These are phyloP conservation scores for Axis porcinus DNA, from an alignment of 2,113 vertebrate species.

Conservation along the genomic window DNA sequence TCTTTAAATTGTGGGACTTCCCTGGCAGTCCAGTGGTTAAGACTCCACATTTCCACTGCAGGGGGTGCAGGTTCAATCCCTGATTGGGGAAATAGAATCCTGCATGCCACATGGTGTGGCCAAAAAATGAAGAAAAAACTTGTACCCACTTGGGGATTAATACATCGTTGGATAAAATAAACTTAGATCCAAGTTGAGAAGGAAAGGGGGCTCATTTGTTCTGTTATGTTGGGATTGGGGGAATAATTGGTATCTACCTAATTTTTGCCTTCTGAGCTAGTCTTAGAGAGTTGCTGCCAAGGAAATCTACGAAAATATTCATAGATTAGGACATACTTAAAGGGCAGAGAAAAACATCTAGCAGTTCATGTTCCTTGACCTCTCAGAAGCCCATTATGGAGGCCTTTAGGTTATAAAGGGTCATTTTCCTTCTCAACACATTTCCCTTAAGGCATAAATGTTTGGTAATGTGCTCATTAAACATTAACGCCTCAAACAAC, in stretches of 20 bases:
- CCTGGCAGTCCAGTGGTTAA: not conserved
- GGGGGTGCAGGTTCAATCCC: not conserved
- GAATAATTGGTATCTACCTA: not conserved
- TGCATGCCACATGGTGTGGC: not conserved
- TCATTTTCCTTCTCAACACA: not conserved
- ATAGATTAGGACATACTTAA: not conserved
- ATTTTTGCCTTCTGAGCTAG: not conserved
- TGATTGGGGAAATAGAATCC: not conserved
- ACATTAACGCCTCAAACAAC: not conserved
- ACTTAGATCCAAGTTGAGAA: not conserved
- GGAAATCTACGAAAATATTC: not conserved
- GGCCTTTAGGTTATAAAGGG: not conserved
- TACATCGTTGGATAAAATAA: not conserved
- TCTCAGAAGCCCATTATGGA: not conserved
- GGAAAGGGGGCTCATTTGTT: not conserved
- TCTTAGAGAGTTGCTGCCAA: not conserved
- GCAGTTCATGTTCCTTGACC: not conserved
- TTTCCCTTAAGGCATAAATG: not conserved
- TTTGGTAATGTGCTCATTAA: not conserved
- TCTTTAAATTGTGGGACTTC: not conserved
- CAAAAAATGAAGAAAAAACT: not conserved
- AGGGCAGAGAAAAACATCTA: not conserved
- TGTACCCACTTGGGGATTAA: not conserved
- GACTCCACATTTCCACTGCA: not conserved
- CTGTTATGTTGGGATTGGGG: not conserved